These are phyloP conservation scores for Cryptophagus acutangulus DNA, from an alignment of 2,888 invertebrate genomes.

Conservation along the genomic window DNA sequence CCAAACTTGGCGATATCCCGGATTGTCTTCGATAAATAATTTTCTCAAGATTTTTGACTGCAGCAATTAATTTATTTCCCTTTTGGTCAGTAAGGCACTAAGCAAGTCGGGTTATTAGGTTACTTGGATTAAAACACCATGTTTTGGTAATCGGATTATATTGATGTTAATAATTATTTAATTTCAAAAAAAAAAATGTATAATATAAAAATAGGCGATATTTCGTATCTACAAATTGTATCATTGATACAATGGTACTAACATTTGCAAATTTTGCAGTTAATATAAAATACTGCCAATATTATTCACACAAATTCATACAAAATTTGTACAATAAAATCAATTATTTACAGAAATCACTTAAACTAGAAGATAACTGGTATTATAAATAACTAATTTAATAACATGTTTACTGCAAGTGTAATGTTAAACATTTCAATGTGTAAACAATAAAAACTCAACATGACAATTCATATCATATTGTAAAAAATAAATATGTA, in stretches of 20 bases:
- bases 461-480: conserved; percentile 3
- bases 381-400: conserved; percentile 19
- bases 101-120: too few species aligned
- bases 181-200: too few species aligned
- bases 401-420: conserved; percentile 18
- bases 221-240: too few species aligned
- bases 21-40: conserved; percentile 25
- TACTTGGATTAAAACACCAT: too few species aligned
- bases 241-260: conserved; percentile 37
- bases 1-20: conserved; percentile 28
- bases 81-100: too few species aligned
- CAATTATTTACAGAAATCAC: conserved; percentile 7
- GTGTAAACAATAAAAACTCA: conserved; percentile 7
- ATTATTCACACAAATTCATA: conserved; percentile 14
- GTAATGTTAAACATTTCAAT: conserved; percentile 9
- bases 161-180: too few species aligned
- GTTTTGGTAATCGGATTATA: too few species aligned
- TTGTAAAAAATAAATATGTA: conserved; percentile 14
- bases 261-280: conserved; percentile 19
- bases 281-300: conserved; percentile 37
- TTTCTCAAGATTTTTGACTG: conserved; percentile 22
- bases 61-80: conserved; percentile 17
- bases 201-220: too few species aligned
- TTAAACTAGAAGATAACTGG: conserved; percentile 12
- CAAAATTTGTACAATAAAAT: conserved; percentile 16